A percentile compares a stretch with the other conserved stretches of the same genome.
phyloP scores from a whole-genome alignment of 2,888 invertebrate species.

The Calameuta idolon region DNA sequence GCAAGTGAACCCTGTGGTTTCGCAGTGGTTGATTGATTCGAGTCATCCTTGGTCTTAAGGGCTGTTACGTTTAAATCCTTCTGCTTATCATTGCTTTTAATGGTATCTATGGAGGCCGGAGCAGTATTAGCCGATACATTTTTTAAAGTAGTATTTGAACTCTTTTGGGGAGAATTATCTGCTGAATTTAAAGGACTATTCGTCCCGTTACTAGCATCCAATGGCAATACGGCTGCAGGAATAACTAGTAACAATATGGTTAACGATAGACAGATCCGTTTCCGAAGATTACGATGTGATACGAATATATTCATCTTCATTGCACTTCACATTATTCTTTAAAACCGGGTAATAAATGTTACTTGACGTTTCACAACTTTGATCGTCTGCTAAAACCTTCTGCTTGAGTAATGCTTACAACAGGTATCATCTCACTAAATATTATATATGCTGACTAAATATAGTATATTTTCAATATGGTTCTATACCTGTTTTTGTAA shows the following conservation, averaged over 20 bases:
- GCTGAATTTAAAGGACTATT: not conserved
- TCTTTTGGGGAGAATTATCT: not conserved
- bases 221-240: not conserved
- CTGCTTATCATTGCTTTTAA: not conserved
- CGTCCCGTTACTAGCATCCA: not conserved
- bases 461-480: not conserved
- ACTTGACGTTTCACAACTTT: not conserved
- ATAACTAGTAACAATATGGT: not conserved
- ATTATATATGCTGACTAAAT: not conserved
- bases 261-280: not conserved
- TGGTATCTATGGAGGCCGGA: not conserved
- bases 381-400: not conserved
- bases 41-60: not conserved
- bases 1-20: not conserved
- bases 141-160: not conserved
- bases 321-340: not conserved
- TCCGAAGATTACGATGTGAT: not conserved
- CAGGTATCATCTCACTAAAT: not conserved
- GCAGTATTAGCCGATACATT: not conserved
- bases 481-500: not conserved
- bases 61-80: not conserved
- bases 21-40: not conserved
- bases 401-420: not conserved
- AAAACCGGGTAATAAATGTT: not conserved
- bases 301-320: not conserved